Conservation (phyloP, 1,140 invertebrate genomes). For the Akabosia matsudoensis region DNA sequence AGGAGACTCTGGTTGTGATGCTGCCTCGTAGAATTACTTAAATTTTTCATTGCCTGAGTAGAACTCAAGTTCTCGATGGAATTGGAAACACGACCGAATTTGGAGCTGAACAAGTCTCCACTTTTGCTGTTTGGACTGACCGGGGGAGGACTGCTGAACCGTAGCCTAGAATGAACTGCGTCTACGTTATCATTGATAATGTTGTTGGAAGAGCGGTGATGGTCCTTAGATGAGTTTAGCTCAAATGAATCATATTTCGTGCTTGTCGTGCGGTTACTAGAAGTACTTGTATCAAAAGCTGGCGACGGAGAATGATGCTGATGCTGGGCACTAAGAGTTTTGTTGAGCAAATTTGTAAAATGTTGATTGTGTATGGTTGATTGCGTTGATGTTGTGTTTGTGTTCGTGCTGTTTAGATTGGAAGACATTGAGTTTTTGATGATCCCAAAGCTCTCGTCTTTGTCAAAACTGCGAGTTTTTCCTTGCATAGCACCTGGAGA, state of each 20-base stretch:
- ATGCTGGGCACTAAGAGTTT: not conserved
- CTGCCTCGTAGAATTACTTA: constrained; percentile 2
- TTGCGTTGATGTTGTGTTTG: not conserved
- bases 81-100: not conserved
- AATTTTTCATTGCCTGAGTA: not conserved
- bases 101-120: constrained; percentile 9
- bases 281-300: constrained; percentile 30
- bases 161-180: constrained; percentile 41
- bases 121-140: not conserved
- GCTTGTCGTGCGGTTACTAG: not conserved
- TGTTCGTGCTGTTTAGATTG: not conserved
- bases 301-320: not conserved
- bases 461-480: constrained; percentile 46
- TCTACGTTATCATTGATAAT: constrained; percentile 33
- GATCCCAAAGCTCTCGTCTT: constrained; percentile 22
- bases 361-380: not conserved
- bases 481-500: constrained; percentile 26
- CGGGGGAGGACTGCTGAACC: constrained; percentile 20
- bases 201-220: not conserved
- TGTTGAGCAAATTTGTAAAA: constrained; percentile 3
- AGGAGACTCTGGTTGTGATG: constrained; percentile 20
- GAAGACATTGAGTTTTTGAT: not conserved
- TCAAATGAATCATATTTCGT: constrained; percentile 27
- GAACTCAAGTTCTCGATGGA: constrained; percentile 20
- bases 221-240: constrained; percentile 15